Percentiles rank a stretch among this genome's conserved stretches.
phyloP scores from a whole-genome alignment of 1,140 invertebrate genomes.

The Physella acuta region DNA sequence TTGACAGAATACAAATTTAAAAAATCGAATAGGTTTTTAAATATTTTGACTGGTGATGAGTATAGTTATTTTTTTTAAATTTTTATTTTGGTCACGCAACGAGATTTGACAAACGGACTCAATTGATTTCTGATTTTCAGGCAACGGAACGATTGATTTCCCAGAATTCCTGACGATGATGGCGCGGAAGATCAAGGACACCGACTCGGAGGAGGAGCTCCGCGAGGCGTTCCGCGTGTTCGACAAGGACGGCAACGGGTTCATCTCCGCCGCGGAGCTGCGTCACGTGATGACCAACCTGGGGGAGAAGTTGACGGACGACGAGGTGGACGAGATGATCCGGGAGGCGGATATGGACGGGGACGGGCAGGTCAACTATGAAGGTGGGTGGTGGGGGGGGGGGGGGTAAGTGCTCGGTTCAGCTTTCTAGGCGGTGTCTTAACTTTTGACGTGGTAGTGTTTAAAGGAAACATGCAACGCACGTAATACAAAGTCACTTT shows the following conservation, averaged over 20 bases:
- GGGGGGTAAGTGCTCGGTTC: too few species aligned
- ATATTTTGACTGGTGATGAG: not conserved
- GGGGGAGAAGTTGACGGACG: too few species aligned
- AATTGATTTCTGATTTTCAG: not conserved
- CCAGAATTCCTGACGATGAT: slow-evolving; percentile 90
- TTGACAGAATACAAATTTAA: not conserved
- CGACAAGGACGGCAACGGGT: too few species aligned
- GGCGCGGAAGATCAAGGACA: slow-evolving; percentile 99
- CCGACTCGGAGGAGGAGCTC: slow-evolving; percentile 97
- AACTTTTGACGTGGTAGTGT: too few species aligned
- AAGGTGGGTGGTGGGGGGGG: not conserved
- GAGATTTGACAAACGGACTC: not conserved
- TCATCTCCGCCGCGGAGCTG: too few species aligned
- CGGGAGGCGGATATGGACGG: too few species aligned
- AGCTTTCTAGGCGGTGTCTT: too few species aligned
- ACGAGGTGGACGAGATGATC: too few species aligned
- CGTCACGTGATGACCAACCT: too few species aligned
- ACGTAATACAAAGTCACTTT: too few species aligned
- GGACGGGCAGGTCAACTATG: not conserved
- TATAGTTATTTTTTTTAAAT: not conserved
- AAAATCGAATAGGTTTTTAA: not conserved
- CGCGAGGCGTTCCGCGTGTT: too few species aligned
- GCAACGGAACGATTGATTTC: slow-evolving; percentile 71
- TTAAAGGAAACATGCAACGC: too few species aligned
- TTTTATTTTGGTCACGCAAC: not conserved